Evolutionary conservation across 2,797 vertebrate species (phyloP).

Genomic region (Sebastes cheni): DNA sequence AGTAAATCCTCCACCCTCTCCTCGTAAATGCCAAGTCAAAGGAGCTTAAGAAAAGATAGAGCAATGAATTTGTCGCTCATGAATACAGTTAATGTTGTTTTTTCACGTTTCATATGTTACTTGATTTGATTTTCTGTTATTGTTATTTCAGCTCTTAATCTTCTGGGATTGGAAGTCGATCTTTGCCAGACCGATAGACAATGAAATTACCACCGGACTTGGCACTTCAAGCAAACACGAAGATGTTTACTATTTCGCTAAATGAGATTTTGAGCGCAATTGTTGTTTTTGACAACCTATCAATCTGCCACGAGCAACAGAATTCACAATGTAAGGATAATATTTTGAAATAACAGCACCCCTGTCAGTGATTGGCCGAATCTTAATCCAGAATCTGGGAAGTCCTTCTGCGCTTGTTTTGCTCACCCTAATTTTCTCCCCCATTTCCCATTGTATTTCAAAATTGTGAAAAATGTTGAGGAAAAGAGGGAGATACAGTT

Average conservation of each 20-base stretch:
- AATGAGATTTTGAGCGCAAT: constrained; percentile 34
- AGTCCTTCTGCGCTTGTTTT: constrained; percentile 34
- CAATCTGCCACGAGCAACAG: constrained; percentile 33
- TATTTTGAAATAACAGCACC: constrained; percentile 41
- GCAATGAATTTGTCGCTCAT: constrained; percentile 76
- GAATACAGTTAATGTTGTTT: constrained; percentile 83
- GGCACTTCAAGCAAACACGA: constrained; percentile 52
- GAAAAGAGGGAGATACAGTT: neutral
- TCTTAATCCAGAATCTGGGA: constrained; percentile 16
- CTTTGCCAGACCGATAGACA: constrained; percentile 45
- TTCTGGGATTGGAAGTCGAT: constrained; percentile 68
- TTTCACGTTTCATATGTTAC: constrained; percentile 78
- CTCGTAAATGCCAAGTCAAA: constrained; percentile 77
- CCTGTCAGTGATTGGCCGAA: constrained; percentile 20
- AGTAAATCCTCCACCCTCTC: constrained; percentile 73
- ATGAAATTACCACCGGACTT: constrained; percentile 48
- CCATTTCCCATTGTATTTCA: neutral
- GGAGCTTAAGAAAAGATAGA: constrained; percentile 83
- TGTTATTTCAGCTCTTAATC: constrained; percentile 81
- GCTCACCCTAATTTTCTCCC: neutral
- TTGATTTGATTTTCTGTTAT: constrained; percentile 84
- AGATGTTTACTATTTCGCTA: constrained; percentile 63
- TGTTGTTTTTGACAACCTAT: constrained; percentile 54
- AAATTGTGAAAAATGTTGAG: neutral
- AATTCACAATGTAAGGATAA: constrained; percentile 27